These are phyloP conservation scores for Goniozus legneri DNA, from an alignment of 1,140 invertebrate species.

Conservation along the genomic window DNA sequence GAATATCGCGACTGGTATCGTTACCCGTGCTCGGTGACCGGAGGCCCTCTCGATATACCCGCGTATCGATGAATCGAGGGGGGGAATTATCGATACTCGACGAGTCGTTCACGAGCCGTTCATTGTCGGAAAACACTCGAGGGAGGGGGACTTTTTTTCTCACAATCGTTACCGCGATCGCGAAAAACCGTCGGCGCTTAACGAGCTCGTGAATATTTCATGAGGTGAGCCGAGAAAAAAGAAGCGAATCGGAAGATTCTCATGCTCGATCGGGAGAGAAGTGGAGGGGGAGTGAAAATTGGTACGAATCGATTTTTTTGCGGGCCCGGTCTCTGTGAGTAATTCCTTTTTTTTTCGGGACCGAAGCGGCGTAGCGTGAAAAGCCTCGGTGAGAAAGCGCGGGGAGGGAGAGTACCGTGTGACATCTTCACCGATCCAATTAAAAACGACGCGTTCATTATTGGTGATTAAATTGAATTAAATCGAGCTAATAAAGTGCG, in stretches of 20 bases:
- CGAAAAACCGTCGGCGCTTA: conserved; percentile 41
- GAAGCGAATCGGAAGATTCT: too few species aligned
- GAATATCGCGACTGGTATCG: too few species aligned
- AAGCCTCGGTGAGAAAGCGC: too few species aligned
- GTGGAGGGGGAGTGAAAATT: too few species aligned
- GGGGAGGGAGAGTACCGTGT: conserved; percentile 24
- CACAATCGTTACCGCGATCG: conserved; percentile 37
- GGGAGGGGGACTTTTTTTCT: conserved; percentile 39
- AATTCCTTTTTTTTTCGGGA: too few species aligned
- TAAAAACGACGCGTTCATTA: conserved; percentile 35
- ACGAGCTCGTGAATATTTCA: conserved; percentile 38
- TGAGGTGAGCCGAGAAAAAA: too few species aligned
- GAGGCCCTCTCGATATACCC: too few species aligned
- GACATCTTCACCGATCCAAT: conserved; percentile 38
- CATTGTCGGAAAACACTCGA: conserved; percentile 40
- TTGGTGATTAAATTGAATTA: conserved; percentile 45
- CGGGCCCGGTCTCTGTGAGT: background rate
- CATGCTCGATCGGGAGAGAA: conserved; percentile 1
- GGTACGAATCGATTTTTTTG: too few species aligned
- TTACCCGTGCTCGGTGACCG: too few species aligned
- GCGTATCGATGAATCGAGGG: too few species aligned
- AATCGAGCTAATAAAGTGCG: conserved; percentile 35
- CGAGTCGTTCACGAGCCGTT: conserved; percentile 42
- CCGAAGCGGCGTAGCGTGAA: too few species aligned
- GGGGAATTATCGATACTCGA: conserved; percentile 50